Conservation (phyloP, 1,140 invertebrate genomes). For the Pissodes strobi region DNA sequence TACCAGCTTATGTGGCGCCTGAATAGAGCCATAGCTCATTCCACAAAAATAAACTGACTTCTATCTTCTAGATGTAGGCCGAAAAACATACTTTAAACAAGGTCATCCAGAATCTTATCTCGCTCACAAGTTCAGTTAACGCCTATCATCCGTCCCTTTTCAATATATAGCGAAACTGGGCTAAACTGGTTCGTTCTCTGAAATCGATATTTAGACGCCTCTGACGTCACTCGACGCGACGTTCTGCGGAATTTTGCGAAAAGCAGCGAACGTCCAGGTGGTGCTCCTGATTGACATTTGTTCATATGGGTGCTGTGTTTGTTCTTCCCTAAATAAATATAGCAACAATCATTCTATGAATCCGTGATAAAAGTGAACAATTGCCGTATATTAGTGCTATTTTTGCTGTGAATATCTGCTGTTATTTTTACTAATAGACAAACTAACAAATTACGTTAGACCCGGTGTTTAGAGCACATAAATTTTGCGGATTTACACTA, state of each 20-base stretch:
- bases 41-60: conserved; percentile 50
- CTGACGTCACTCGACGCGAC: conserved; percentile 53
- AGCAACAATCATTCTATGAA: neutral
- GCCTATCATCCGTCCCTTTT: conserved; percentile 22
- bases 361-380: neutral
- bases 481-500: neutral
- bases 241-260: conserved; percentile 47
- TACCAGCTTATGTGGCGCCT: conserved; percentile 48
- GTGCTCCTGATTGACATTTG: conserved; percentile 54
- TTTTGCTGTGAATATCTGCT: neutral
- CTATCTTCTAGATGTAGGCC: conserved; percentile 45
- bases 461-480: neutral
- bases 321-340: conserved; percentile 24
- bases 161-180: conserved; percentile 37
- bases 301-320: conserved; percentile 43
- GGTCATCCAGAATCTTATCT: conserved; percentile 34
- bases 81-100: conserved; percentile 49
- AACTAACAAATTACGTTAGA: neutral
- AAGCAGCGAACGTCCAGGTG: conserved; percentile 51
- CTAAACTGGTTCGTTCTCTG: conserved; percentile 43
- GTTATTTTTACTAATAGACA: no score
- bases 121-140: neutral
- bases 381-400: neutral
- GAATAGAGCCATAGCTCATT: conserved; percentile 46
- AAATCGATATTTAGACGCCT: conserved; percentile 56